Evolutionary conservation across 2,113 vertebrate genomes (phyloP).

Genomic region (Thalassarche chlororhynchos): DNA sequence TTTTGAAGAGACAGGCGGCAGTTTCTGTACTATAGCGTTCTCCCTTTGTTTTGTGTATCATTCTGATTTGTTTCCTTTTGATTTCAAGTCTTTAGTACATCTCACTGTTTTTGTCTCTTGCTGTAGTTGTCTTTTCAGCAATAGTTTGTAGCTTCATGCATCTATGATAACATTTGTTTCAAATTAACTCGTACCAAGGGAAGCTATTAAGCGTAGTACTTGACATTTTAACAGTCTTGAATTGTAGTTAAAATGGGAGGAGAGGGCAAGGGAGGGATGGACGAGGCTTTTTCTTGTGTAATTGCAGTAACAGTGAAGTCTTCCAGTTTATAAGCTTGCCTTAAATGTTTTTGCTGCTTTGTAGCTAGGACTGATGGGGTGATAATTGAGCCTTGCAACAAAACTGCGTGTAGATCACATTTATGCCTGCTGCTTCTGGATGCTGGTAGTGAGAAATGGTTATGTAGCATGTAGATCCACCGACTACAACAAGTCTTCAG

Average conservation of each 20-base stretch:
- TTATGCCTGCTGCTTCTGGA: not conserved
- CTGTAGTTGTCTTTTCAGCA: conserved; percentile 70
- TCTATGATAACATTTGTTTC: conserved; percentile 68
- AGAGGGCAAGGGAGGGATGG: not conserved
- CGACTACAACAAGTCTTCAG: no score
- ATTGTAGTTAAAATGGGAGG: not conserved
- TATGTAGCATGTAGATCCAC: no score
- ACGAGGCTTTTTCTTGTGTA: not conserved
- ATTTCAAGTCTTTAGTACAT: conserved; percentile 70
- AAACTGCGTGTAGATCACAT: accelerated
- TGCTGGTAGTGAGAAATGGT: not conserved
- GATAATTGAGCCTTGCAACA: not conserved
- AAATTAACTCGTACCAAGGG: conserved; percentile 50
- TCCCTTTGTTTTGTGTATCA: conserved; percentile 74
- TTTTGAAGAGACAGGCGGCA: conserved; percentile 67
- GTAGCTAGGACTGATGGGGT: not conserved
- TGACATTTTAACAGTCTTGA: not conserved
- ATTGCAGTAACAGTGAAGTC: not conserved
- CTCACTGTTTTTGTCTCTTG: conserved; percentile 72
- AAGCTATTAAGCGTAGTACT: not conserved
- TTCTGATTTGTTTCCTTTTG: conserved; percentile 58
- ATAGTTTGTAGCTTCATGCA: conserved; percentile 65
- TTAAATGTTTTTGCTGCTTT: not conserved
- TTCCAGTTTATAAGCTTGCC: not conserved
- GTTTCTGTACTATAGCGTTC: conserved; percentile 63